Conservation (phyloP, 2,797 vertebrate genomes). For the Alosa sapidissima region DNA sequence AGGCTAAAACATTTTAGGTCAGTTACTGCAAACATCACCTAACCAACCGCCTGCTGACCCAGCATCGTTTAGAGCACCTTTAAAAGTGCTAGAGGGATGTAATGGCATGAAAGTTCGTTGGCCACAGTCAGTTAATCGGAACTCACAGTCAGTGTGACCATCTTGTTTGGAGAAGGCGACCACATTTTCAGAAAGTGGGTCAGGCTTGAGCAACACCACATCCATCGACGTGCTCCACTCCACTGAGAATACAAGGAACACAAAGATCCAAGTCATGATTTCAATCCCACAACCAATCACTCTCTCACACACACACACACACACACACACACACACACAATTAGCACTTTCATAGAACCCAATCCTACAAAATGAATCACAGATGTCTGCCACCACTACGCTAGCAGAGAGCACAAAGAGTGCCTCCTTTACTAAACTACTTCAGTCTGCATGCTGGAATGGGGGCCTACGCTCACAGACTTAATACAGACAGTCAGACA, state of each 20-base stretch:
- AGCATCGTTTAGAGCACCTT: too few species aligned
- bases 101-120: too few species aligned
- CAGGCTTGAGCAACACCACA: constrained; percentile 76
- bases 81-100: too few species aligned
- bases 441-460: neutral
- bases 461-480: neutral
- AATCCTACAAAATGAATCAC: neutral
- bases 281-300: neutral
- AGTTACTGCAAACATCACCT: too few species aligned
- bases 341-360: neutral
- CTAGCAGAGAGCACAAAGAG: neutral
- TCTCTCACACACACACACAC: constrained; percentile 19
- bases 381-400: neutral
- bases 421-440: neutral
- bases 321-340: constrained; percentile 23
- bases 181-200: constrained; percentile 87
- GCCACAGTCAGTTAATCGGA: constrained; percentile 16
- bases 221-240: constrained; percentile 90
- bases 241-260: constrained; percentile 71
- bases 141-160: constrained; percentile 84
- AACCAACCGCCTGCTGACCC: too few species aligned
- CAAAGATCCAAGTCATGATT: neutral
- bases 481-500: neutral
- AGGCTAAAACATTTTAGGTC: too few species aligned
- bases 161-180: constrained; percentile 79